A percentile compares a stretch with the other conserved stretches of the same genome.
Conservation (phyloP, 2,113 vertebrate species). For the Leptodactylus fuscus region DNA sequence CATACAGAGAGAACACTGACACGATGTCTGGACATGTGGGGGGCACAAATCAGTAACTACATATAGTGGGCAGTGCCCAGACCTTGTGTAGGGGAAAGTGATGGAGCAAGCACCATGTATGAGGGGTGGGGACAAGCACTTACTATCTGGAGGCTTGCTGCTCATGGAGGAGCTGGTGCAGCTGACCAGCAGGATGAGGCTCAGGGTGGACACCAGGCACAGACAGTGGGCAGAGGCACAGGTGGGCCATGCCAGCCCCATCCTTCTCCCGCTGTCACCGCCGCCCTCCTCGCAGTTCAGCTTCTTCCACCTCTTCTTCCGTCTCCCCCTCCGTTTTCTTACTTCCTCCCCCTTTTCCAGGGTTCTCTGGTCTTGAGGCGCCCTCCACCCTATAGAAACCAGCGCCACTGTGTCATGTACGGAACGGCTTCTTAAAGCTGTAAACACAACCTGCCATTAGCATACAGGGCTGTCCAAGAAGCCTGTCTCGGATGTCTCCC, state of each 20-base stretch:
- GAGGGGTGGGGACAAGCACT: too few relatives aligned
- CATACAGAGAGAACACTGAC: too few relatives aligned
- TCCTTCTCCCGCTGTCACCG: not conserved
- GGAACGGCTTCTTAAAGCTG: too few relatives aligned
- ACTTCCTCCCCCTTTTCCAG: slow-evolving; percentile 29
- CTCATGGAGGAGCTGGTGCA: not conserved
- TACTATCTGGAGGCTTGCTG: not conserved
- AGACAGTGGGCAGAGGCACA: not conserved
- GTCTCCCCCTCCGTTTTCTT: slow-evolving; percentile 22
- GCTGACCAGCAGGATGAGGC: slow-evolving; percentile 4
- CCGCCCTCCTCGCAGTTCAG: not conserved
- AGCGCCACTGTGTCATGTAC: not conserved
- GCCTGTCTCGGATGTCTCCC: too few relatives aligned
- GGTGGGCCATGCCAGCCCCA: not conserved
- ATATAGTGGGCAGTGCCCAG: too few relatives aligned
- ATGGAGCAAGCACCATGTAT: too few relatives aligned
- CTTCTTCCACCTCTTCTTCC: slow-evolving; percentile 30
- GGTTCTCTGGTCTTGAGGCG: not conserved
- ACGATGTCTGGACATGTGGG: too few relatives aligned
- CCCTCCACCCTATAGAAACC: not conserved
- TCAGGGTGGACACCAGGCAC: not conserved
- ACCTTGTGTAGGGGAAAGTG: too few relatives aligned
- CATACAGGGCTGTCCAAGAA: too few relatives aligned
- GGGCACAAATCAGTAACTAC: too few relatives aligned
- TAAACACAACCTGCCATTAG: too few relatives aligned